Evolutionary conservation across 92 coral and sea anemone species (phyloP), one percentile per base, ranked within the genome.

Genomic region (Isaurus tuberculatus): DNA sequence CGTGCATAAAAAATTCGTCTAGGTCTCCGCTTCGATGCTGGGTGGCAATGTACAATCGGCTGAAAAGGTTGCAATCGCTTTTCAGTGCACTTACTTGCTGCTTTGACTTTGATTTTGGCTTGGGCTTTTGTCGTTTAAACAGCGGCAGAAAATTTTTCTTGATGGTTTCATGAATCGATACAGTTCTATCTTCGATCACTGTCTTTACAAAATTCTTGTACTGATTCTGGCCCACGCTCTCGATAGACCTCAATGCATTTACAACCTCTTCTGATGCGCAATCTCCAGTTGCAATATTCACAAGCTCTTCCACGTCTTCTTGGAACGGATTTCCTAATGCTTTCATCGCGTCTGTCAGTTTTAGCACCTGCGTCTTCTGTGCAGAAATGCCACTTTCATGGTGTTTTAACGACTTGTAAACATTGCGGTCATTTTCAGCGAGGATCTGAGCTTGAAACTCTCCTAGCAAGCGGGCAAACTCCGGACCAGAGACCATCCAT

Each of bases 401-500:
- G 46, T 40, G 46, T 40, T 40, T 40, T 40, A 40, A 42, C 46
- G 40, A 15, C 72, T 79, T 61, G 73, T 65, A 28, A 64, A 22
- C 73, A 79, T 64, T 63, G 63, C 33, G 73, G 60, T 63, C 73
- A 53, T 63, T 79, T 63, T 79, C 72, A 60, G 72, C 72, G 22
- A 79, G 84, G 72, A 17, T 51, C 73, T 57, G 23, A 51, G 3
- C 84, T 69, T 90, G 82, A 70, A 90, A 90, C 68, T 86, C 88
- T 72, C 72, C 73, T 26, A 86, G 55, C 43, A 83, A 33, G 66
- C 90, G 64, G 34, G 90, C 87, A 61, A 86, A 55, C 85, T 90
- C 86, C 19, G 88, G 90, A 30, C 90, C 88, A n/a, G 93, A 40
- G 46, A 40, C 0, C 0, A 11, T 40, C 46, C 46, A 40, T 40